These are phyloP conservation scores for Tubulanus polymorphus DNA, from an alignment of 2,888 invertebrate genomes.

Conservation along the genomic window DNA sequence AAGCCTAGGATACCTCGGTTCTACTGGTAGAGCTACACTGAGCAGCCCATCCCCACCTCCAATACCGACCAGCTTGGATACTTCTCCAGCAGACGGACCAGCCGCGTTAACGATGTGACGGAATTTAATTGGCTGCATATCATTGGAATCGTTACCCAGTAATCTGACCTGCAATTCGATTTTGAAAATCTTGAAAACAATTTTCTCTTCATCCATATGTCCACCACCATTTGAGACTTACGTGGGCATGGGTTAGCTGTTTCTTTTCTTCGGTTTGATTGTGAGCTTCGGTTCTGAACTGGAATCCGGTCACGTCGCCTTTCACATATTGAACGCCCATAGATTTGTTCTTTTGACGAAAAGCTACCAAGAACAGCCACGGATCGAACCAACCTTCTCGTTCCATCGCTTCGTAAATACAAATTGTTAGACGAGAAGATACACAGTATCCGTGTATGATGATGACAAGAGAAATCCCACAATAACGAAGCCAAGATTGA, in stretches of 20 bases:
- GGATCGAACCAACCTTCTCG: conserved; percentile 96
- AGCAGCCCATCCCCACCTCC: conserved; percentile 60
- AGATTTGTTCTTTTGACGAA: conserved; percentile 69
- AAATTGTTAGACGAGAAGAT: not conserved
- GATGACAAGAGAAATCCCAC: no score
- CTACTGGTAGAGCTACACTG: conserved; percentile 75
- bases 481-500: no score
- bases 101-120: conserved; percentile 72
- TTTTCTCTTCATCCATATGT: no score
- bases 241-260: conserved; percentile 7
- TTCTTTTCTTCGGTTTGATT: conserved; percentile 3
- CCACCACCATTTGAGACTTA: no score
- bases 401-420: conserved; percentile 62
- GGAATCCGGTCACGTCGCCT: conserved; percentile 74
- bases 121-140: conserved; percentile 67
- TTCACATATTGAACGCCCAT: conserved; percentile 72
- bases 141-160: no score
- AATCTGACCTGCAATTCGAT: no score
- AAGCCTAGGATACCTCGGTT: conserved; percentile 84
- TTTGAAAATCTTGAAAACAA: not conserved
- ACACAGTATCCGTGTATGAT: no score
- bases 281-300: no score
- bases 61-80: conserved; percentile 74
- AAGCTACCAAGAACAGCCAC: conserved; percentile 71
- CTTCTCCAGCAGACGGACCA: conserved; percentile 70